These are phyloP conservation scores for Ardeotis arabs DNA, from an alignment of 2,113 vertebrate species.

Conservation along the genomic window DNA sequence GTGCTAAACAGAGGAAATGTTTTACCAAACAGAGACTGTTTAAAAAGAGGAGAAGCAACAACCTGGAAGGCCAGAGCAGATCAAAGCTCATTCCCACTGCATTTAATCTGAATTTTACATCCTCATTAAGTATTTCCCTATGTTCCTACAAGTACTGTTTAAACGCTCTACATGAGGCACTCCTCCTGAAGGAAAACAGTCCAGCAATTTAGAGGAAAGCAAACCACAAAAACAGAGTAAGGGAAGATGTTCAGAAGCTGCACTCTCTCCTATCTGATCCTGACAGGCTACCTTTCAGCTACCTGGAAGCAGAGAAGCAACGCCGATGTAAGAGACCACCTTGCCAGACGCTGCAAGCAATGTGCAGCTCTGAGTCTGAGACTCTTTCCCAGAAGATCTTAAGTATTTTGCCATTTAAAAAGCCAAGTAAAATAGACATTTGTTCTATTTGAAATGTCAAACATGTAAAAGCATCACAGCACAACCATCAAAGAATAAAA, in stretches of 20 bases:
- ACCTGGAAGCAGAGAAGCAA: not conserved
- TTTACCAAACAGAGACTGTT: not conserved
- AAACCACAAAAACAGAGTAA: not conserved
- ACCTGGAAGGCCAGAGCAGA: not conserved
- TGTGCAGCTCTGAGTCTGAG: not conserved
- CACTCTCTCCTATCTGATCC: not conserved
- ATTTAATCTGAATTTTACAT: not conserved
- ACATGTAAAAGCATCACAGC: not conserved
- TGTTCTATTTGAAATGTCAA: not conserved
- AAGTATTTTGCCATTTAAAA: not conserved
- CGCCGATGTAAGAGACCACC: not conserved
- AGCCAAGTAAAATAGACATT: not conserved
- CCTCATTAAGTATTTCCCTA: not conserved
- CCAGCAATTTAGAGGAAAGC: not conserved
- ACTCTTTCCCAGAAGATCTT: not conserved
- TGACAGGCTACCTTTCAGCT: not conserved
- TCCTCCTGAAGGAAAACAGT: not conserved
- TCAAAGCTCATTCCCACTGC: not conserved
- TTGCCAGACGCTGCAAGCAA: not conserved
- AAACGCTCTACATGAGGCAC: not conserved
- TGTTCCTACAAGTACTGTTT: not conserved
- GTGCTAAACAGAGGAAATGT: conserved; percentile 74
- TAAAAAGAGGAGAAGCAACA: not conserved
- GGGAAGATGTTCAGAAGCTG: not conserved
- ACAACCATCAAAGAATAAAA: not conserved